A percentile compares a stretch with the other conserved stretches of the same genome.
Conservation (phyloP, 1,140 invertebrate genomes). For the Metaphire vulgaris region DNA sequence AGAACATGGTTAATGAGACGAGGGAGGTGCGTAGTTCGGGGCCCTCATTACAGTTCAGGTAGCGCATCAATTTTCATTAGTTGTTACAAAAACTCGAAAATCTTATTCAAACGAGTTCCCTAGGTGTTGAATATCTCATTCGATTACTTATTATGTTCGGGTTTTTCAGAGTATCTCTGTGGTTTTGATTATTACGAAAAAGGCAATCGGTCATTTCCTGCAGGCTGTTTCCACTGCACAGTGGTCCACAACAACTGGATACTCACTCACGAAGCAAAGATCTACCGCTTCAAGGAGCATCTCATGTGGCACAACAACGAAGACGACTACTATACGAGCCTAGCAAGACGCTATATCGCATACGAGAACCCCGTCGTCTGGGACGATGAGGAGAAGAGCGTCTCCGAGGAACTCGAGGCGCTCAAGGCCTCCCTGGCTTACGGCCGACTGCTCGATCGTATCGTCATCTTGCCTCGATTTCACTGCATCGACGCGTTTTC, state of each 20-base stretch:
- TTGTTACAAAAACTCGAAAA: too few species aligned
- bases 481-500: too few species aligned
- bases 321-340: conserved; percentile 24
- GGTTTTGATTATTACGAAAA: too few species aligned
- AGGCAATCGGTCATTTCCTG: conserved; percentile 13
- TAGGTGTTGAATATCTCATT: too few species aligned
- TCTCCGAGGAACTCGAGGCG: conserved; percentile 2
- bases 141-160: too few species aligned
- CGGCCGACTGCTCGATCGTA: conserved; percentile 18
- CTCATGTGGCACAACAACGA: conserved; percentile 25
- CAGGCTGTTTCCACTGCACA: conserved; percentile 16
- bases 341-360: conserved; percentile 3
- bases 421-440: conserved; percentile 16
- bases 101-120: too few species aligned
- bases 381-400: neutral
- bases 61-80: too few species aligned
- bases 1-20: too few species aligned
- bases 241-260: conserved; percentile 32
- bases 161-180: too few species aligned
- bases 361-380: conserved; percentile 15
- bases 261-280: conserved; percentile 28
- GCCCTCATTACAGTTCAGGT: too few species aligned
- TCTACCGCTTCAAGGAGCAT: too few species aligned
- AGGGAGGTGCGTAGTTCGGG: too few species aligned
- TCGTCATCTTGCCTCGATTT: conserved; percentile 26